These are phyloP conservation scores for Epirrhoe alternata DNA, from an alignment of 2,888 invertebrate genomes.

Conservation along the genomic window DNA sequence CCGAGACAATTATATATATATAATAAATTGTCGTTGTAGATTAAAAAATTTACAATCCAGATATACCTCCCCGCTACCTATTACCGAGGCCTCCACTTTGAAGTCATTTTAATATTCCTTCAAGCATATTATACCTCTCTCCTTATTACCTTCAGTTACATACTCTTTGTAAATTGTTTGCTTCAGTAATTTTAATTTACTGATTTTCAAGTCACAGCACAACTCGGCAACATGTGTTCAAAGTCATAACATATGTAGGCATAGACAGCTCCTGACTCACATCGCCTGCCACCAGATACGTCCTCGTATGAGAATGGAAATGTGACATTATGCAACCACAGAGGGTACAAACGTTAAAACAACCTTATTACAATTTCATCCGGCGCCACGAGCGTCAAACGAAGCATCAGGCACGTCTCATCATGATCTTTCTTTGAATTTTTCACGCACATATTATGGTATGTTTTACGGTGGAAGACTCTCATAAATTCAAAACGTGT, in stretches of 20 bases:
- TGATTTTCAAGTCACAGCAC: constrained; percentile 7
- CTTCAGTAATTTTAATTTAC: background rate
- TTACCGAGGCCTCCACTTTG: background rate
- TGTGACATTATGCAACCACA: constrained; percentile 31
- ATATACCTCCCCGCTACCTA: too few species aligned
- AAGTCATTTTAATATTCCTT: background rate
- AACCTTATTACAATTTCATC: constrained; percentile 57
- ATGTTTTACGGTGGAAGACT: constrained; percentile 36
- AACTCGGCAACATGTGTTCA: constrained; percentile 1
- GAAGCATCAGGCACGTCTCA: constrained; percentile 31
- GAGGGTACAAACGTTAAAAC: constrained; percentile 37
- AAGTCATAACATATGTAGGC: constrained; percentile 11
- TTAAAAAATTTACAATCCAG: background rate
- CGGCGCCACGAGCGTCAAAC: constrained; percentile 41
- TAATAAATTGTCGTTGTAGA: too few species aligned
- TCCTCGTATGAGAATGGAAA: constrained; percentile 27
- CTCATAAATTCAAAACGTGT: constrained; percentile 38
- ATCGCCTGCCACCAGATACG: constrained; percentile 6
- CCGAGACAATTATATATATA: too few species aligned
- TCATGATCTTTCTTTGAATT: constrained; percentile 40
- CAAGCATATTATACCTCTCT: background rate
- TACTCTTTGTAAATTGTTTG: background rate
- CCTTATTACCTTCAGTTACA: background rate
- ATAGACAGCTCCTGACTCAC: constrained; percentile 3
- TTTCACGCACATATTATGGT: constrained; percentile 40